These are phyloP conservation scores for Muscidifurax raptorellus DNA, from an alignment of 1,140 invertebrate genomes.

Conservation along the genomic window DNA sequence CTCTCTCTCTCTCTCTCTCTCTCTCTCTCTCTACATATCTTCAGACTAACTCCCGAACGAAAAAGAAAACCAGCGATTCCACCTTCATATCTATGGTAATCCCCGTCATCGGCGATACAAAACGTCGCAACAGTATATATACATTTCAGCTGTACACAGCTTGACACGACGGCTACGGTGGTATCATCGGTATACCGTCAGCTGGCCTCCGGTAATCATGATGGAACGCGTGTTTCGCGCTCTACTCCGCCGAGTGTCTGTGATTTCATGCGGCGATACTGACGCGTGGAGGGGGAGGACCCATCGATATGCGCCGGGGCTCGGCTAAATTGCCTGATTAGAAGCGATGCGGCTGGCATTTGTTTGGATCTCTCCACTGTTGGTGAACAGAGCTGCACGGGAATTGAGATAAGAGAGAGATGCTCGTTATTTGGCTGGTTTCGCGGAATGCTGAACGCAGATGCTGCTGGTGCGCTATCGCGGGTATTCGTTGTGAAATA, in stretches of 20 bases:
- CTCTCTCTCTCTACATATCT: not conserved
- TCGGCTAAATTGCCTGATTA: conserved; percentile 27
- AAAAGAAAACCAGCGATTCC: not conserved
- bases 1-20: too few species aligned
- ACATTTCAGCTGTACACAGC: not conserved
- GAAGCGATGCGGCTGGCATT: not conserved
- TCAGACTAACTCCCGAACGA: not conserved
- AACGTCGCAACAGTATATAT: not conserved
- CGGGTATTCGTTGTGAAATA: too few species aligned
- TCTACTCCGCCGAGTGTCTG: not conserved
- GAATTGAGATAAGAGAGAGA: not conserved
- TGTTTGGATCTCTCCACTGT: not conserved
- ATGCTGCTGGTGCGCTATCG: too few species aligned
- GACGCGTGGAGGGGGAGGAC: not conserved
- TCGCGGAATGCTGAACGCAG: not conserved
- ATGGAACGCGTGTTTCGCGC: conserved; percentile 21
- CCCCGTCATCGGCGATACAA: not conserved
- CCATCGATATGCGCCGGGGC: conserved; percentile 3
- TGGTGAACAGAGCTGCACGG: not conserved
- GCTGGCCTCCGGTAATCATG: not conserved
- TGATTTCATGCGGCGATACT: not conserved
- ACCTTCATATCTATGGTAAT: not conserved
- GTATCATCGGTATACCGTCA: not conserved
- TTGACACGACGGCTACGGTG: not conserved
- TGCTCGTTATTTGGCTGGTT: not conserved